Conservation (phyloP, 2,888 invertebrate species). For the Calameuta filiformis region DNA sequence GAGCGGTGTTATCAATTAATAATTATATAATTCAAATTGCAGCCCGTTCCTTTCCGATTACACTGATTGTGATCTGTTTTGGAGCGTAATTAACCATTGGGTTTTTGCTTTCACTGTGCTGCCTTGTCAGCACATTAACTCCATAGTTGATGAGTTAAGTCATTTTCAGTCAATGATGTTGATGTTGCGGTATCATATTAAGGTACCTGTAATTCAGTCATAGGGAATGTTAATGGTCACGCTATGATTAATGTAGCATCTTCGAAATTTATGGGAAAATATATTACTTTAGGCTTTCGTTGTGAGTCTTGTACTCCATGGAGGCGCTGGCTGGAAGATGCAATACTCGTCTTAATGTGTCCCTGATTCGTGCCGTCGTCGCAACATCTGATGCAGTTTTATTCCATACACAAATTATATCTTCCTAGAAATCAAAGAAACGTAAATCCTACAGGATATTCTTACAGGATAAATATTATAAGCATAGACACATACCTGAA, state of each 20-base stretch:
- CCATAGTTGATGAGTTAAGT: constrained; percentile 1
- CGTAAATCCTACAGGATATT: not conserved
- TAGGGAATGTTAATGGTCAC: not conserved
- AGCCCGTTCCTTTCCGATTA: not conserved
- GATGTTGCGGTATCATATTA: constrained; percentile 24
- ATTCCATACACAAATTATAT: constrained; percentile 97
- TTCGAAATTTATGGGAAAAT: not conserved
- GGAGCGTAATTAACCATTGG: not conserved
- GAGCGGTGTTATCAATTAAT: not conserved
- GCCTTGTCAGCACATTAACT: constrained; percentile 14
- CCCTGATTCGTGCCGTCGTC: constrained; percentile 91
- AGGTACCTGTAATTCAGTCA: constrained; percentile 18
- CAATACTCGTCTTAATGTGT: constrained; percentile 93
- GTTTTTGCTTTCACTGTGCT: not conserved
- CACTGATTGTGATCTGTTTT: not conserved
- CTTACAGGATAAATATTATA: not conserved
- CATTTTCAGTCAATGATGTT: constrained; percentile 22
- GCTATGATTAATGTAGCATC: not conserved
- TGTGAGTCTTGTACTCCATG: constrained; percentile 93
- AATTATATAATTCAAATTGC: not conserved
- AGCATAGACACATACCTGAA: constrained; percentile 73
- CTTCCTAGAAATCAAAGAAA: constrained; percentile 75
- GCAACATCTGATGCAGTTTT: constrained; percentile 90
- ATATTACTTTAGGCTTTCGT: constrained; percentile 81
- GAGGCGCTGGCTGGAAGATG: constrained; percentile 93